These are phyloP conservation scores for Momotus momota DNA, from an alignment of 2,797 vertebrate species.

Conservation along the genomic window DNA sequence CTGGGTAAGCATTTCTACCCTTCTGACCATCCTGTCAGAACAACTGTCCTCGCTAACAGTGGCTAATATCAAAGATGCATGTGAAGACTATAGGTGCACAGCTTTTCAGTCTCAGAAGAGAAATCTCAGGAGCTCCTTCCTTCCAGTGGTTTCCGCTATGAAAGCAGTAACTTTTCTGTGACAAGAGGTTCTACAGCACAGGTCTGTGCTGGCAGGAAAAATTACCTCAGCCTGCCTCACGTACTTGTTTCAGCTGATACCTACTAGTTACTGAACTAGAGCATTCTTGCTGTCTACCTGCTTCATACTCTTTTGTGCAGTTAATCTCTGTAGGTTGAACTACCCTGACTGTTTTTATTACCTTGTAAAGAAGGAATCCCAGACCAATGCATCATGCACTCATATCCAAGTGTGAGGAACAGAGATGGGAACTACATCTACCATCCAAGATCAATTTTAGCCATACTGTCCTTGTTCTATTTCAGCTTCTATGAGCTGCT, in stretches of 20 bases:
- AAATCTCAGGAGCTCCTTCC: neutral
- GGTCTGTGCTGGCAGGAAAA: neutral
- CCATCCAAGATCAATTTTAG: neutral
- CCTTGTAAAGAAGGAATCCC: neutral
- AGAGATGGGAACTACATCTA: neutral
- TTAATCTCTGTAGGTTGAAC: neutral
- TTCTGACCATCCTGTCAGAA: neutral
- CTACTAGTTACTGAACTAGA: neutral
- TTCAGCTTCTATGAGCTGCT: neutral
- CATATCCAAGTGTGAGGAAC: neutral
- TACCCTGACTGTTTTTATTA: neutral
- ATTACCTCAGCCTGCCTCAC: neutral
- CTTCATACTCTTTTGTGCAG: neutral
- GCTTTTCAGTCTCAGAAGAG: neutral
- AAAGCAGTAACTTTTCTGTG: neutral
- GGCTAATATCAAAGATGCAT: neutral
- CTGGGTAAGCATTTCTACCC: neutral
- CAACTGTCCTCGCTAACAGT: neutral
- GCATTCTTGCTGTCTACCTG: neutral
- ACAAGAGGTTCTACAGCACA: neutral
- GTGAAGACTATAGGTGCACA: neutral
- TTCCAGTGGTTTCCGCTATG: neutral
- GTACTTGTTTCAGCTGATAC: neutral
- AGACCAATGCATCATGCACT: neutral
- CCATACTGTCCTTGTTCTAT: neutral